Percentiles rank a stretch among this genome's conserved stretches.
Conservation (phyloP, 2,797 vertebrate species). For the Poliocrania exsul region DNA sequence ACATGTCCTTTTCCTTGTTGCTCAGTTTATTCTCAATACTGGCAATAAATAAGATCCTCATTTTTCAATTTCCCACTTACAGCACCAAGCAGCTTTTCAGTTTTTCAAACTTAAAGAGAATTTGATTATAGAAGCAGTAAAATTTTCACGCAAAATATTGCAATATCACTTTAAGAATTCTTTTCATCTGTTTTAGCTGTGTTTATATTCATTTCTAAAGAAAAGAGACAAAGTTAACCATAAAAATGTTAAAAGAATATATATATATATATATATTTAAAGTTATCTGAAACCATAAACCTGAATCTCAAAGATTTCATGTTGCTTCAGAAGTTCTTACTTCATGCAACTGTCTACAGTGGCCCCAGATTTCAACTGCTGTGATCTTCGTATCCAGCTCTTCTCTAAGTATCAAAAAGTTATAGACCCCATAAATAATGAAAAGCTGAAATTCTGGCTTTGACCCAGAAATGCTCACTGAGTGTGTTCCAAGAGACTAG, state of each 20-base stretch:
- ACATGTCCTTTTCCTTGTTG: not conserved
- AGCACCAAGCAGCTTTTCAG: not conserved
- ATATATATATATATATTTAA: too few species aligned
- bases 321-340: not conserved
- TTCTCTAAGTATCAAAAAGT: not conserved
- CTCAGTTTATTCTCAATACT: not conserved
- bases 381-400: not conserved
- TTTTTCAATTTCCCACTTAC: not conserved
- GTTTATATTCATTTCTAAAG: not conserved
- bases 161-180: not conserved
- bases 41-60: not conserved
- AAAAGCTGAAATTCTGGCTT: not conserved
- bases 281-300: not conserved
- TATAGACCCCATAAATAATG: not conserved
- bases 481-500: not conserved
- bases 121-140: not conserved
- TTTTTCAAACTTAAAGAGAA: not conserved
- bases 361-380: not conserved
- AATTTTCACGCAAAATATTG: not conserved
- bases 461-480: rapidly evolving
- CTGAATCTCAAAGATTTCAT: not conserved
- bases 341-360: not conserved
- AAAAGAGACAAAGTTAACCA: not conserved
- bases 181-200: not conserved
- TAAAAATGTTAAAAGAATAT: rapidly evolving